Percentiles rank a stretch among this genome's conserved stretches.
phyloP scores from a whole-genome alignment of 2,888 invertebrate species.

The Ctenicera cuprea region DNA sequence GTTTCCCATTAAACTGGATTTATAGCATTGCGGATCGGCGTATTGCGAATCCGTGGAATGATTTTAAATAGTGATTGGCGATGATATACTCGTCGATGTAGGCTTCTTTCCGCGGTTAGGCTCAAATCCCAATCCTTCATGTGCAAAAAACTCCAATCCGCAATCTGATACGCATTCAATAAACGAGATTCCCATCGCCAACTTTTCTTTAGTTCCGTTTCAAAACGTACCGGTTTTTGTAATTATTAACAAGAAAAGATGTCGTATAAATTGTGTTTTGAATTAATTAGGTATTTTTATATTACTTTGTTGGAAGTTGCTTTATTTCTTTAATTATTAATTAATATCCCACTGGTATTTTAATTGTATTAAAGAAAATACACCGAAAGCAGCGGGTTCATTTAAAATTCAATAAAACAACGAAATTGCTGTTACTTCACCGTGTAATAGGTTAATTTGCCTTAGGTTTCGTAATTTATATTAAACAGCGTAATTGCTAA shows the following conservation, averaged over 20 bases:
- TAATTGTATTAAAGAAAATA: not conserved
- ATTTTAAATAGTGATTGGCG: slow-evolving; percentile 31
- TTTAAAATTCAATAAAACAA: slow-evolving; percentile 9
- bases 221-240: not conserved
- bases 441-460: slow-evolving; percentile 8
- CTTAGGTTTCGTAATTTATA: slow-evolving; percentile 2
- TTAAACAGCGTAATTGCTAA: slow-evolving; percentile 1
- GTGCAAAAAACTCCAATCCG: slow-evolving; percentile 22
- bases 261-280: not conserved
- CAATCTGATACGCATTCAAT: slow-evolving; percentile 23
- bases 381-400: not conserved
- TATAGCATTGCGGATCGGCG: slow-evolving; percentile 35
- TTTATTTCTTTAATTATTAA: not conserved
- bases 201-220: not conserved
- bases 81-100: slow-evolving; percentile 26
- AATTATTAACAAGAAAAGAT: not conserved
- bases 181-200: slow-evolving; percentile 6
- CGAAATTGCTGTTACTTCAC: not conserved
- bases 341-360: not conserved
- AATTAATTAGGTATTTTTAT: not conserved
- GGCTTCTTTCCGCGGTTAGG: slow-evolving; percentile 13
- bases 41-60: slow-evolving; percentile 15
- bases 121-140: slow-evolving; percentile 21
- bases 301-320: not conserved
- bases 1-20: slow-evolving; percentile 43